Conservation (phyloP, 2,113 vertebrate species). For the Taurulus bubalis region DNA sequence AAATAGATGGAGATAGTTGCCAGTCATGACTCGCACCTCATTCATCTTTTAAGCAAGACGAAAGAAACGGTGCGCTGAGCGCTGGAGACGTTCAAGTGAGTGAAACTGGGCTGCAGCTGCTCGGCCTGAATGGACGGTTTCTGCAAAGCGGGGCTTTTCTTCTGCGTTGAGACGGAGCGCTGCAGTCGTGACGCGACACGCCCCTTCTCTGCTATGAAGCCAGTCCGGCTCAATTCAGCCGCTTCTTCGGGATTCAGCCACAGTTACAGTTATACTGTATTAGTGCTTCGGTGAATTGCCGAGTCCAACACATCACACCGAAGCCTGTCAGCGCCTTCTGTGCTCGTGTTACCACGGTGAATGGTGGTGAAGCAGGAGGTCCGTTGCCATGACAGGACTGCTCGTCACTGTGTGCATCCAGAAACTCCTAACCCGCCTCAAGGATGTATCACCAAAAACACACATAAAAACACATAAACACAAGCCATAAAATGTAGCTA, state of each 20-base stretch:
- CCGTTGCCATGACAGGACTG: slow-evolving; percentile 40
- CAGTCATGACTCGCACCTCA: slow-evolving; percentile 41
- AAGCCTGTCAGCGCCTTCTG: slow-evolving; percentile 48
- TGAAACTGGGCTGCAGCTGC: slow-evolving; percentile 30
- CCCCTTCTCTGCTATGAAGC: neutral
- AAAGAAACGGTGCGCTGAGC: slow-evolving; percentile 24
- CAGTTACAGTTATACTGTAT: slow-evolving; percentile 15
- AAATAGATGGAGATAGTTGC: slow-evolving; percentile 39
- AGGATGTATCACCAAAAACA: neutral
- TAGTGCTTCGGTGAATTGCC: slow-evolving; percentile 1
- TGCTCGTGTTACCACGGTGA: slow-evolving; percentile 52
- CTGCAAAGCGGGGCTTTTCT: neutral
- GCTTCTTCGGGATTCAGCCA: neutral
- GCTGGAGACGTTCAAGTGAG: slow-evolving; percentile 12
- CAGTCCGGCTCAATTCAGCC: neutral
- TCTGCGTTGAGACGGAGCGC: neutral
- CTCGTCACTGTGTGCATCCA: slow-evolving; percentile 18
- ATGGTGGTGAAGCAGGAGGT: slow-evolving; percentile 39
- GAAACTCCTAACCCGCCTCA: slow-evolving; percentile 5
- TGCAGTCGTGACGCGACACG: neutral
- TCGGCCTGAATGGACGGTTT: slow-evolving; percentile 9
- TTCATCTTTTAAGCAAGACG: slow-evolving; percentile 58
- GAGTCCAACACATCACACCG: slow-evolving; percentile 34
- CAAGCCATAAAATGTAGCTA: neutral
- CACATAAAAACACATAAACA: neutral